Evolutionary conservation across 2,113 vertebrate species (phyloP), one percentile per base, ranked within the genome.

Genomic region (Holacanthus passer): DNA sequence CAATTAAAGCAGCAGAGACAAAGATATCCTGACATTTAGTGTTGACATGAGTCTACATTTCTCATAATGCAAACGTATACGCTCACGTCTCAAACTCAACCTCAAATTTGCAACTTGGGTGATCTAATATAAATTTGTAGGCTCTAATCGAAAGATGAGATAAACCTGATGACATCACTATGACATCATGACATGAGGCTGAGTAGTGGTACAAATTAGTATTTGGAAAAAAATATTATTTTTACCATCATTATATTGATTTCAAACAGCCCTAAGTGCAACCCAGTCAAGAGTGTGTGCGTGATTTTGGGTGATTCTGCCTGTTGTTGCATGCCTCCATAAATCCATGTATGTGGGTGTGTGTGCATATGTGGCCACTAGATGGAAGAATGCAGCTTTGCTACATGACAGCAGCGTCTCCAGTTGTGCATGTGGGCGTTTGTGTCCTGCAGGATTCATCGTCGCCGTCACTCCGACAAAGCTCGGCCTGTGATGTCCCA

Each of bases 331-430:
- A n/a, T 35, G 31, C 12, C 27, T 47, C n/a, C 27, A 58, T 35
- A 7, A 20, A 4, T 47, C 17, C 17, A 17, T 16, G 43, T 19
- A 17, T n/a, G 24, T 14, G 41, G 65, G 62, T 76, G 76, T 69
- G 29, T 77, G 41, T 82, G 62, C 63, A 77, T 52, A 27, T 79
- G 77, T 85, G 89, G 66, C 92, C 92, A 93, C 92, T 94, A 94
- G 91, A 86, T 90, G 93, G 92, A 86, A 91, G 87, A 91, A 83
- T 89, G 78, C 71, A 84, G 79, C 90, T 83, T 89, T n/a, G 58
- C 66, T 35, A 19, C 58, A 74, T 73, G 45, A 56, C 27, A 50
- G 35, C 68, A 20, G 37, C 27, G 2, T 71, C 62, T 69, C 56
- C 71, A 82, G 70, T 64, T 70, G 69, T 64, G 63, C 59, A 64